phyloP scores from a whole-genome alignment of 2,113 vertebrate species.

The Oreamnos americanus region DNA sequence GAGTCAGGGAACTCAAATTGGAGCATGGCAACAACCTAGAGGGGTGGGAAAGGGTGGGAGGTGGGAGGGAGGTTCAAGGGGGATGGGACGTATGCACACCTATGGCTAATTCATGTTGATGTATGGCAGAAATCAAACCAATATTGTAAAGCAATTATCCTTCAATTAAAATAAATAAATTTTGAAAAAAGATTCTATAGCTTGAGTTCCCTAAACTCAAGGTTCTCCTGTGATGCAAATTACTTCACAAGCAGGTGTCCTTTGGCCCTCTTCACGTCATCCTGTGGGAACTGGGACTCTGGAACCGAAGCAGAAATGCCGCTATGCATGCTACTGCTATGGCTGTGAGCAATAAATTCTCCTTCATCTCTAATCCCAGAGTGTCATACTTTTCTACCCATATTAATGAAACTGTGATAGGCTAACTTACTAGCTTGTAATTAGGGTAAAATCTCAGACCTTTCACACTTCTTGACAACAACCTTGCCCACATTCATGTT shows the following conservation, averaged over 20 bases:
- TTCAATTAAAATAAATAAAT: neutral
- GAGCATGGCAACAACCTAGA: neutral
- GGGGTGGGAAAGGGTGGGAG: neutral
- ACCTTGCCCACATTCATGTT: neutral
- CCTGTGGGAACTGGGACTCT: neutral
- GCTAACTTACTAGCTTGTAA: conserved; percentile 15
- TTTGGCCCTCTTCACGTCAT: neutral
- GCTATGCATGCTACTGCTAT: neutral
- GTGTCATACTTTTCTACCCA: neutral
- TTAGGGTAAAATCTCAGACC: neutral
- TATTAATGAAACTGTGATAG: neutral
- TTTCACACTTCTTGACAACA: neutral
- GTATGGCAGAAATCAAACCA: neutral
- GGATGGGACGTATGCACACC: rapidly evolving
- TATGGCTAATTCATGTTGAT: neutral
- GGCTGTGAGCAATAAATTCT: neutral
- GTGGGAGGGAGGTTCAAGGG: neutral
- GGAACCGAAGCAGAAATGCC: neutral
- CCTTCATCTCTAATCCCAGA: neutral
- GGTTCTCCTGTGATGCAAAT: neutral
- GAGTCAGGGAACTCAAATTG: neutral
- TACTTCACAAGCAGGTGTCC: neutral
- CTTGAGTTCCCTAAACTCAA: neutral
- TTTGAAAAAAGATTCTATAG: neutral
- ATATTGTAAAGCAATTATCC: neutral